Percentiles rank a stretch among this genome's conserved stretches.
Evolutionary conservation across 2,797 vertebrate species (phyloP).

Genomic region (Brotula barbata): DNA sequence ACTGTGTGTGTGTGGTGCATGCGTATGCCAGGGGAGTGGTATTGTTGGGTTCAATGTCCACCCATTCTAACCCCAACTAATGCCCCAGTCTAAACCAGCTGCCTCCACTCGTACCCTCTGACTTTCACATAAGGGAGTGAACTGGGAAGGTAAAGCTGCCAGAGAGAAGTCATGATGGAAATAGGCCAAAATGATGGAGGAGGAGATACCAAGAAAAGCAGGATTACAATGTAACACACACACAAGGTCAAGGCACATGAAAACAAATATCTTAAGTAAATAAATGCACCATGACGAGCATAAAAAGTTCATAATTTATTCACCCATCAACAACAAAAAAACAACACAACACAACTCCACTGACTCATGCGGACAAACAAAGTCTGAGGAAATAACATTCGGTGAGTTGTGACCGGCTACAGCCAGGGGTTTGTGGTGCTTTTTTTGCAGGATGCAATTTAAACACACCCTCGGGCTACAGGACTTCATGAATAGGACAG

Average conservation of each 20-base stretch:
- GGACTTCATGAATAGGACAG: slow-evolving; percentile 78
- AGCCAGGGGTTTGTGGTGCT: slow-evolving; percentile 70
- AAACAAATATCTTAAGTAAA: slow-evolving; percentile 46
- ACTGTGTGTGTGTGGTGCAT: slow-evolving; percentile 14
- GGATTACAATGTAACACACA: slow-evolving; percentile 43
- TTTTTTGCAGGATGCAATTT: slow-evolving; percentile 78
- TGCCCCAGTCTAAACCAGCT: slow-evolving; percentile 67
- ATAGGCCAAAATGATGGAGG: slow-evolving; percentile 75
- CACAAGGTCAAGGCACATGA: slow-evolving; percentile 42
- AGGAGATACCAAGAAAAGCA: slow-evolving; percentile 52
- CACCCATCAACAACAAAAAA: slow-evolving; percentile 34
- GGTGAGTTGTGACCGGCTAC: slow-evolving; percentile 70
- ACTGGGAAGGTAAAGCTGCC: slow-evolving; percentile 70
- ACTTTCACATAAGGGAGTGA: slow-evolving; percentile 76
- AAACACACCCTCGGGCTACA: slow-evolving; percentile 78
- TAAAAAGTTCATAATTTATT: no score
- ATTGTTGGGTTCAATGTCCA: slow-evolving; percentile 59
- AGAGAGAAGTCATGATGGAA: slow-evolving; percentile 73
- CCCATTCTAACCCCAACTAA: slow-evolving; percentile 70
- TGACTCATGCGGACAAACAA: slow-evolving; percentile 63
- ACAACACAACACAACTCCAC: slow-evolving; percentile 41
- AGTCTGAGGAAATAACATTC: slow-evolving; percentile 69
- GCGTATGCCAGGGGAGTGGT: slow-evolving; percentile 26
- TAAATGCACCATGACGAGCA: slow-evolving; percentile 40
- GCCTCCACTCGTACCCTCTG: slow-evolving; percentile 66